A percentile compares a stretch with the other conserved stretches of the same genome.
phyloP scores from a whole-genome alignment of 2,113 vertebrate genomes.

The Oreochromis aureus region DNA sequence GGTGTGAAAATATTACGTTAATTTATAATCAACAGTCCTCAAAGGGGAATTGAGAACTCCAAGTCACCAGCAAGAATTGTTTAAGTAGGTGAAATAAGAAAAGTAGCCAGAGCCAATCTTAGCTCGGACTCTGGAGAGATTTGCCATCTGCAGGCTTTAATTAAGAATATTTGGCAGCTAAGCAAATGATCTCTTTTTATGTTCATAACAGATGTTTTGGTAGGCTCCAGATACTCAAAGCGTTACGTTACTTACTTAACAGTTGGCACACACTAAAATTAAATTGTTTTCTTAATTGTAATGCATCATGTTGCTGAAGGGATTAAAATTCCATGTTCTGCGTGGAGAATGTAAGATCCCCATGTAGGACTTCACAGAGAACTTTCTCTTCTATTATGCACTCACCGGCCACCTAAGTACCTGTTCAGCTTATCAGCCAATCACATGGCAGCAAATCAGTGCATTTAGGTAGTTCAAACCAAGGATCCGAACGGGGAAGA shows the following conservation, averaged over 20 bases:
- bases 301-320: neutral
- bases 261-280: neutral
- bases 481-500: neutral
- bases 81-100: conserved; percentile 32
- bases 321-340: neutral
- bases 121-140: conserved; percentile 14
- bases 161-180: conserved; percentile 40
- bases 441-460: neutral
- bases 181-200: neutral
- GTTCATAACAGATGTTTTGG: neutral
- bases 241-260: conserved; percentile 5
- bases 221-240: neutral
- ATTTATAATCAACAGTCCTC: conserved; percentile 52
- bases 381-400: neutral
- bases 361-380: neutral
- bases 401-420: neutral
- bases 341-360: neutral
- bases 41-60: conserved; percentile 5
- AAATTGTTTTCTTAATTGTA: neutral
- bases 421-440: neutral
- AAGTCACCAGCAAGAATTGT: conserved; percentile 10
- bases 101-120: conserved; percentile 32
- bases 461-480: neutral
- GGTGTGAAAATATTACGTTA: conserved; percentile 7
- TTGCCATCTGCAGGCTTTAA: conserved; percentile 37